phyloP scores from a whole-genome alignment of 2,888 invertebrate genomes.

The Frankliniella intonsa region DNA sequence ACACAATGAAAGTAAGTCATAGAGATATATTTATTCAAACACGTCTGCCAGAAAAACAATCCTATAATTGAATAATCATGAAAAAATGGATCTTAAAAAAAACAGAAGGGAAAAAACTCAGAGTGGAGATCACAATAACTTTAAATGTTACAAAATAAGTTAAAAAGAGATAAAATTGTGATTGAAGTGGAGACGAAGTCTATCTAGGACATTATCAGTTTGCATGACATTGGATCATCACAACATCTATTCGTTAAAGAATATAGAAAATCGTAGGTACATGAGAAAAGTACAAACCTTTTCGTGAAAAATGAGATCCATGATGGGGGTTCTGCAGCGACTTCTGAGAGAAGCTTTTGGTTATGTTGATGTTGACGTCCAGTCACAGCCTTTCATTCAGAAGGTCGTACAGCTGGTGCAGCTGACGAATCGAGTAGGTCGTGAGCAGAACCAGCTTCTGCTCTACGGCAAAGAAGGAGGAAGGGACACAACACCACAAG shows the following conservation, averaged over 20 bases:
- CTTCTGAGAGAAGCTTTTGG: not conserved
- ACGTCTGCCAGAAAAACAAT: not conserved
- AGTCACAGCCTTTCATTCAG: not conserved
- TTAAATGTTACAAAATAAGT: not conserved
- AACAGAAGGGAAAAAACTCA: not conserved
- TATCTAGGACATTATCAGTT: not conserved
- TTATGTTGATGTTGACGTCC: constrained; percentile 16
- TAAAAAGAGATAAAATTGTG: not conserved
- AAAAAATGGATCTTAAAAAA: not conserved
- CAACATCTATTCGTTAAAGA: not conserved
- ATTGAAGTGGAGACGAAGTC: no score
- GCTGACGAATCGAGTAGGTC: no score
- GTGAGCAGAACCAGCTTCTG: no score
- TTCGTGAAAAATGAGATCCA: constrained; percentile 6
- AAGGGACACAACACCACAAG: no score
- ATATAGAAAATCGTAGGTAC: not conserved
- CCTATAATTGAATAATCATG: not conserved
- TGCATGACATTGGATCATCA: not conserved
- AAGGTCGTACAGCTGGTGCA: no score
- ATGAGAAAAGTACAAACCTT: not conserved
- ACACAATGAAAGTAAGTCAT: not conserved
- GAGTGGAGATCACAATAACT: not conserved
- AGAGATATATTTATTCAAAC: not conserved
- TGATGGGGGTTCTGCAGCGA: not conserved
- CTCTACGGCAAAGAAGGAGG: no score